phyloP scores from a whole-genome alignment of 2,113 vertebrate genomes.

The Promerops cafer region DNA sequence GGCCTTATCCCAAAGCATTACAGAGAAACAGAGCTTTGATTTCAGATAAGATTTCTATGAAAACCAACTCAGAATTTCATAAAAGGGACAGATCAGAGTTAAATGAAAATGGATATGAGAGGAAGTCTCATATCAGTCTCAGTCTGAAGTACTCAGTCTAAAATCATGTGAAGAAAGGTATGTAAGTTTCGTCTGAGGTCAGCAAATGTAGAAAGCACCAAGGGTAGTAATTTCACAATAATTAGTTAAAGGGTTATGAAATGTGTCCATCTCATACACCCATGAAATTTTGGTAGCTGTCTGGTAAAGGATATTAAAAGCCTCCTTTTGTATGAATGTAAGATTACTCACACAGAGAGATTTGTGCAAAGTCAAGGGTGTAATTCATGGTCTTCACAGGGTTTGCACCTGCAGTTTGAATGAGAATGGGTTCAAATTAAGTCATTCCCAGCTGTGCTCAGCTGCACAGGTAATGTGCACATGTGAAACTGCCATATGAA shows the following conservation, averaged over 20 bases:
- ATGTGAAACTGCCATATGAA: background rate
- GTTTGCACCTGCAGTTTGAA: background rate
- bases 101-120: background rate
- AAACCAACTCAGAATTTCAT: conserved; percentile 20
- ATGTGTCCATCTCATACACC: background rate
- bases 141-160: background rate
- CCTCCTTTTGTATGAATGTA: background rate
- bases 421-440: background rate
- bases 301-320: background rate
- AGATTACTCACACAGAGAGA: background rate
- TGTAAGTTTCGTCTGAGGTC: background rate
- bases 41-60: conserved; percentile 39
- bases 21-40: conserved; percentile 33
- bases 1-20: background rate
- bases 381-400: background rate
- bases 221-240: background rate
- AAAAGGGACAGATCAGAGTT: conserved; percentile 9
- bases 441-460: background rate
- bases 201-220: background rate
- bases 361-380: background rate
- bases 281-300: background rate
- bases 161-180: background rate
- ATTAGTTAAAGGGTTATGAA: background rate
- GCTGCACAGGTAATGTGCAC: background rate
- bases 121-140: no score